Conservation (phyloP, 2,797 vertebrate genomes). For the Parauchenoglanis ngamensis region DNA sequence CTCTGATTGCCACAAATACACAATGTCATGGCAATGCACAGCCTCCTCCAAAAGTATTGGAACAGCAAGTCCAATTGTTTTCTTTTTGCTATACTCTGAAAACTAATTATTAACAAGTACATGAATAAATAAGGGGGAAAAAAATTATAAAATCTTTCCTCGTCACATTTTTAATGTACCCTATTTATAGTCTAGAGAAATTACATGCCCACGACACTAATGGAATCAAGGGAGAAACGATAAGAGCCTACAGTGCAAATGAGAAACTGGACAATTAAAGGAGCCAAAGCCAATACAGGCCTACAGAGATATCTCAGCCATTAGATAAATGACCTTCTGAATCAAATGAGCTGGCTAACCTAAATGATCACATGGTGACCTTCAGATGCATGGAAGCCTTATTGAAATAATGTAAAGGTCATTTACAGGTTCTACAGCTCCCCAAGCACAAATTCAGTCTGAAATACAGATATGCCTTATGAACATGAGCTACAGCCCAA, state of each 20-base stretch:
- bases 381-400: not conserved
- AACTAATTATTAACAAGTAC: not conserved
- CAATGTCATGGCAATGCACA: not conserved
- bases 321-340: not conserved
- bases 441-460: conserved; percentile 5
- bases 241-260: not conserved
- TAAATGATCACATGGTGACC: not conserved
- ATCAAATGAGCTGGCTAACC: not conserved
- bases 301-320: not conserved
- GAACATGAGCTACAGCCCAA: not conserved
- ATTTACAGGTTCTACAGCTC: not conserved
- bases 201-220: not conserved
- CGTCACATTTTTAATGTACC: not conserved
- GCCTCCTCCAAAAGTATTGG: not conserved
- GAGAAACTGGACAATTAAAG: not conserved
- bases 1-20: not conserved
- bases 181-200: not conserved
- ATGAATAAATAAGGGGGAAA: not conserved
- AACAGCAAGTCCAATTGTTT: not conserved
- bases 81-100: not conserved
- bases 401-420: not conserved
- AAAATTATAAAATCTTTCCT: not conserved
- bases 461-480: not conserved
- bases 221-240: not conserved
- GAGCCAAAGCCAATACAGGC: not conserved